phyloP scores from a whole-genome alignment of 1,140 invertebrate genomes.

The Heliothis virescens region DNA sequence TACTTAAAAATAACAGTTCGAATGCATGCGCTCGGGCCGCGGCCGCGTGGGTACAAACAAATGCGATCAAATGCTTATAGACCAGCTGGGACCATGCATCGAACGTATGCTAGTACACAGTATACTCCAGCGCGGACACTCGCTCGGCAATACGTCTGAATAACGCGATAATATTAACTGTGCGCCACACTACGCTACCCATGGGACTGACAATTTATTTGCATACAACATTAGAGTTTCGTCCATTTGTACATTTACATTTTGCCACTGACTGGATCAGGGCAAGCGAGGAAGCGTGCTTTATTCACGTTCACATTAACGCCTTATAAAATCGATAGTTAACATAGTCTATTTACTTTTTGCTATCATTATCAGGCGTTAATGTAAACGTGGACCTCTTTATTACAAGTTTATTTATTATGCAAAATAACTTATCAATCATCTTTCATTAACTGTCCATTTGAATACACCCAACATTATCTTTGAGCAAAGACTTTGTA shows the following conservation, averaged over 20 bases:
- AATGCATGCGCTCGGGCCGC: conserved; percentile 59
- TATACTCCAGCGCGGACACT: conserved; percentile 46
- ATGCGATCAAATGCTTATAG: conserved; percentile 62
- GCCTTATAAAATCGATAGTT: not conserved
- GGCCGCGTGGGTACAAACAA: conserved; percentile 50
- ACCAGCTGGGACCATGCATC: conserved; percentile 40
- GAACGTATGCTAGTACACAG: conserved; percentile 41
- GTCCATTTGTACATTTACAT: conserved; percentile 37
- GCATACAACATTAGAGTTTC: conserved; percentile 1
- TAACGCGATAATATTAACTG: conserved; percentile 40
- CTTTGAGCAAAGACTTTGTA: not conserved
- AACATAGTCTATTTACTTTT: not conserved
- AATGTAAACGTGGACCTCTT: not conserved
- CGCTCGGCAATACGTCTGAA: conserved; percentile 40
- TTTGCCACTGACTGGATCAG: not conserved
- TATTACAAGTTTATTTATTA: not conserved
- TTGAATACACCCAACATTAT: not conserved
- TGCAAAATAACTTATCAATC: conserved; percentile 1
- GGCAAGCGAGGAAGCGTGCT: conserved; percentile 10
- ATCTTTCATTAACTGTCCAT: not conserved
- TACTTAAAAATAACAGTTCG: conserved; percentile 81
- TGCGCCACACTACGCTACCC: not conserved
- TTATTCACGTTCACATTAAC: conserved; percentile 14
- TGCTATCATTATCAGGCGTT: not conserved
- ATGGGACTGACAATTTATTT: not conserved